Evolutionary conservation across 2,797 vertebrate genomes (phyloP), one percentile per base, ranked within the genome.

Genomic region (Sebastes minor): DNA sequence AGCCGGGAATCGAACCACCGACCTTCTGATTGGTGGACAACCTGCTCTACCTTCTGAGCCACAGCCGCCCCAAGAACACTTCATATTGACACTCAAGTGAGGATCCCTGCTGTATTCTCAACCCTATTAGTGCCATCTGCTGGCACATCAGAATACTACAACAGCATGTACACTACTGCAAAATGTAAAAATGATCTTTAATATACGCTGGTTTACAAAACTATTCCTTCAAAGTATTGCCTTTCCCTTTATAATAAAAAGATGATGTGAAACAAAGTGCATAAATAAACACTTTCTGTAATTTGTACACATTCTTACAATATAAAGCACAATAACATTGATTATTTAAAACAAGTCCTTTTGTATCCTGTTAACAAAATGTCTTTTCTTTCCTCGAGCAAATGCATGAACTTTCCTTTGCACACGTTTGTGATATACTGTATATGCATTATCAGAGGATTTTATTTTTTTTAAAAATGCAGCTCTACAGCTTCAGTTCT

Each of bases 401-500:
- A 77, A 56, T 12, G n/a, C n/a, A 70, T 46, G 4, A n/a, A 9
- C 5, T 30, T 2, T 52, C 3, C 8, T 22, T 12, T 38, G 35
- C 35, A 62, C 2, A 20, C 3, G 3, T 64, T 30, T 66, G 6
- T 55, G 5, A 61, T 28, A 1, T 23, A 10, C 32, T 38, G 32
- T n/a, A 30, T 46, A 23, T 27, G 11, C 25, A 28, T 73, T 2
- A 35, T 9, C 4, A 38, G 1, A 57, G 8, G 38, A 14, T 7
- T 42, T 27, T 30, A 46, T n/a, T 49, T n/a, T 18, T 33, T 30
- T 62, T 46, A 0, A n/a, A 16, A 66, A 81, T 33, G 33, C 59
- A 27, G 9, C 14, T 57, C 13, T 53, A 12, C 3, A 52, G 0
- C 25, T 11, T 95, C 87, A 96, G 7, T 14, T 87, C 53, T 81